Evolutionary conservation across 2,113 vertebrate species (phyloP).

Genomic region (Dolichotis patagonum): DNA sequence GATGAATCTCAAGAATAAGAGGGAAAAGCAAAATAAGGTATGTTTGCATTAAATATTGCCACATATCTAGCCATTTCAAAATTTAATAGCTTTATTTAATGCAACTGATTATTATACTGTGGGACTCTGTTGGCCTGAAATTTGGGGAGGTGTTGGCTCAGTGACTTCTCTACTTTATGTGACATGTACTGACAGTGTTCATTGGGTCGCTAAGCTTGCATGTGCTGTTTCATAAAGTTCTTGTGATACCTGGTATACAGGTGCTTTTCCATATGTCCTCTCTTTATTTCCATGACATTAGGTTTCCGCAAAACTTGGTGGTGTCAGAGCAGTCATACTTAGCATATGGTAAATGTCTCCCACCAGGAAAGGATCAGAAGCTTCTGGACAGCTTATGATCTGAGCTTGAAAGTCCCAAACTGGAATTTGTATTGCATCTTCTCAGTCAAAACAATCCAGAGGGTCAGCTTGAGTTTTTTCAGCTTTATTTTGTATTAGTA

Average conservation of each 20-base stretch:
- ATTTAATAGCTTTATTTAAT: neutral
- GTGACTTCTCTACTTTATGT: neutral
- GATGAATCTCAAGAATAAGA: neutral
- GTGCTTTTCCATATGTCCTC: neutral
- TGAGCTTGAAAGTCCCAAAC: neutral
- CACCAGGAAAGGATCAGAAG: neutral
- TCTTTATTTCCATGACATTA: neutral
- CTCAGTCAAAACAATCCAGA: neutral
- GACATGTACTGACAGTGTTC: neutral
- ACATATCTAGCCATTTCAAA: neutral
- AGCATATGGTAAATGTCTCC: neutral
- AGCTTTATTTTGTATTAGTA: neutral
- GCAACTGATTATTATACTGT: neutral
- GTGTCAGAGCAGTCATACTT: neutral
- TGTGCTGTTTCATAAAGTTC: neutral
- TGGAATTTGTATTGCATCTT: constrained; percentile 4
- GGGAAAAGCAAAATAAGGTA: neutral
- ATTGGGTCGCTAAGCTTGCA: neutral
- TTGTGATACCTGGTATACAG: neutral
- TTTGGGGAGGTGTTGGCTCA: neutral
- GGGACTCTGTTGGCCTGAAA: neutral
- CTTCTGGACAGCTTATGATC: neutral
- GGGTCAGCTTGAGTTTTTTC: neutral
- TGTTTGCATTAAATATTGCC: neutral
- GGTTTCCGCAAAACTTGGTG: neutral